Conservation (phyloP, 1,140 invertebrate genomes). For the Drosophila nigromelanica region DNA sequence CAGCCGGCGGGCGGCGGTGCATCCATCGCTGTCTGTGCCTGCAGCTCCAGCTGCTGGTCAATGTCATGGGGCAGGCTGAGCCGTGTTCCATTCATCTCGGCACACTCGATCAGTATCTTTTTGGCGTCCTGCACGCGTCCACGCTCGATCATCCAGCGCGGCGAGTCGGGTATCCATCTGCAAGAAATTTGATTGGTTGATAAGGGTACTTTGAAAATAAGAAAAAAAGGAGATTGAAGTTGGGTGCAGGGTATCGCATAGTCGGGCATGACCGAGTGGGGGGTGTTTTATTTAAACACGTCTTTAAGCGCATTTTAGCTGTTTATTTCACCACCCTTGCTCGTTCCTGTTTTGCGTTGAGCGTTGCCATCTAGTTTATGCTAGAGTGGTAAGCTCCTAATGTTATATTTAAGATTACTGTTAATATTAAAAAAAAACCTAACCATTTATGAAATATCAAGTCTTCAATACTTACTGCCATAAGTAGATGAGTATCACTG, state of each 20-base stretch:
- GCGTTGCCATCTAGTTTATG: neutral
- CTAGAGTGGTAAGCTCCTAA: no score
- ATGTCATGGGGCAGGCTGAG: constrained; percentile 78
- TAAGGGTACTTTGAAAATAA: no score
- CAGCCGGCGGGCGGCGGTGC: constrained; percentile 76
- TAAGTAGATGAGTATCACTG: constrained; percentile 82
- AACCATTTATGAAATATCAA: neutral
- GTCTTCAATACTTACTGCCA: constrained; percentile 71
- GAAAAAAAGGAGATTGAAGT: no score
- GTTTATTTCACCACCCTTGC: neutral
- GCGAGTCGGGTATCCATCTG: constrained; percentile 90
- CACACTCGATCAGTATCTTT: constrained; percentile 88
- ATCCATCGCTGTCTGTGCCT: constrained; percentile 79
- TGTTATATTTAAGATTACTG: no score
- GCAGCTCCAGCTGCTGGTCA: constrained; percentile 78
- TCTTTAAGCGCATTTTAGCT: neutral
- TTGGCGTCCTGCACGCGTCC: constrained; percentile 90
- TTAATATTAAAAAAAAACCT: no score
- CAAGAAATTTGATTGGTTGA: neutral
- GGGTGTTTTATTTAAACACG: no score
- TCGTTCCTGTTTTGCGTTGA: neutral
- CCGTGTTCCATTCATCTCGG: constrained; percentile 85
- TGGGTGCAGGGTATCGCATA: no score
- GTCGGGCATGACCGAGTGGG: no score
- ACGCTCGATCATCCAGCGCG: constrained; percentile 91